A percentile compares a stretch with the other conserved stretches of the same genome.
Evolutionary conservation across 2,797 vertebrate species (phyloP).

Genomic region (Simalia tracyae): DNA sequence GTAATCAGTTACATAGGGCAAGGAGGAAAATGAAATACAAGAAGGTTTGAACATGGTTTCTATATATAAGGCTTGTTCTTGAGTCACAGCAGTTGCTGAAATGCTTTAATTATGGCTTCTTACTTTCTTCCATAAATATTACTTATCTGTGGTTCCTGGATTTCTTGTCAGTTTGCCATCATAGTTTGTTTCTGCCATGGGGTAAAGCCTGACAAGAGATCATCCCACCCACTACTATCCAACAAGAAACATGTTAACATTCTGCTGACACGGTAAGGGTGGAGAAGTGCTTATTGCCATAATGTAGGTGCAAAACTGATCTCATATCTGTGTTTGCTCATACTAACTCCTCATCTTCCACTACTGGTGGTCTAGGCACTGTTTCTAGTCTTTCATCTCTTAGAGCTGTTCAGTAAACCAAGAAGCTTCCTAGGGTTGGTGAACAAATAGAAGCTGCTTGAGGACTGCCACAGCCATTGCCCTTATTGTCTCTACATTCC

Average conservation of each 20-base stretch:
- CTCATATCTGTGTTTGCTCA: background rate
- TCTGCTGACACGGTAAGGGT: background rate
- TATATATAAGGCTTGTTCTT: background rate
- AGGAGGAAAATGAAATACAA: background rate
- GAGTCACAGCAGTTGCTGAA: background rate
- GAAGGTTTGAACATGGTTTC: background rate
- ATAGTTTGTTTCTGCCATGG: background rate
- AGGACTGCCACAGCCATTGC: background rate
- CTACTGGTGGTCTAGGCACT: background rate
- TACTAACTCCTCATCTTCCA: background rate
- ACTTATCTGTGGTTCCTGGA: background rate
- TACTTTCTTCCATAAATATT: background rate
- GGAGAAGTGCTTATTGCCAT: background rate
- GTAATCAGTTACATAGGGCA: background rate
- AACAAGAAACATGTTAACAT: background rate
- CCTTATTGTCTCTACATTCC: background rate
- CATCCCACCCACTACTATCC: background rate
- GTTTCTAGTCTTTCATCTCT: background rate
- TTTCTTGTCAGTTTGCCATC: background rate
- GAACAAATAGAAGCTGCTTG: background rate
- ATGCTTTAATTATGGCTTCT: background rate
- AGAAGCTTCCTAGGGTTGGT: background rate
- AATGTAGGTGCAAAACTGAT: background rate
- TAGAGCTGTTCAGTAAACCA: background rate
- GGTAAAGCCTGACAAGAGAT: background rate